Evolutionary conservation across 2,797 vertebrate species (phyloP).

Genomic region (Hozukius guyotensis): DNA sequence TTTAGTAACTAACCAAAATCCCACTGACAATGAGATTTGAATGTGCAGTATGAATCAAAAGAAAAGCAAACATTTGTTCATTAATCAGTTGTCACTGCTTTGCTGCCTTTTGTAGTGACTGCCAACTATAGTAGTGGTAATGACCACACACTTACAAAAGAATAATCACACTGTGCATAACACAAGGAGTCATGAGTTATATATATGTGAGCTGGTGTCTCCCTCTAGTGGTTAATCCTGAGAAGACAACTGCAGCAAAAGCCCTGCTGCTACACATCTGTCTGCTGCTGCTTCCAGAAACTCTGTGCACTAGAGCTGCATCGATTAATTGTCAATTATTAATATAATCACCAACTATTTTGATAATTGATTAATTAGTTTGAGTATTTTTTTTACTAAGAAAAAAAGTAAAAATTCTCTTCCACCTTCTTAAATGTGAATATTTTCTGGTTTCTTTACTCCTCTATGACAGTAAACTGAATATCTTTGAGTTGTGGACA

Average conservation of each 20-base stretch:
- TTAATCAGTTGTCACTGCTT: not conserved
- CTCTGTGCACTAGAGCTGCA: not conserved
- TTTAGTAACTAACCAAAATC: not conserved
- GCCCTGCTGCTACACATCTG: not conserved
- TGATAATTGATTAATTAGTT: too few relatives aligned
- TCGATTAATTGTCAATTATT: too few relatives aligned
- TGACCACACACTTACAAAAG: not conserved
- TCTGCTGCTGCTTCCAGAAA: not conserved
- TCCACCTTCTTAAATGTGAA: too few relatives aligned
- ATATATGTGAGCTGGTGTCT: conserved; percentile 21
- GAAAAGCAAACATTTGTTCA: not conserved
- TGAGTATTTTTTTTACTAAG: too few relatives aligned
- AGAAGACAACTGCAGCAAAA: conserved; percentile 27
- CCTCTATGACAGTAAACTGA: too few relatives aligned
- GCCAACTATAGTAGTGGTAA: not conserved
- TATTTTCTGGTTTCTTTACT: too few relatives aligned
- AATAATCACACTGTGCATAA: not conserved
- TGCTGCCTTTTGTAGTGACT: not conserved
- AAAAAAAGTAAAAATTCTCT: too few relatives aligned
- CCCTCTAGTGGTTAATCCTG: conserved; percentile 45
- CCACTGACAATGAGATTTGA: not conserved
- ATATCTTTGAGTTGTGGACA: too few relatives aligned
- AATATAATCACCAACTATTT: too few relatives aligned
- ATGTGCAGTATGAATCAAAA: not conserved
- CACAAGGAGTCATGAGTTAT: not conserved